Conservation (phyloP, 1,140 invertebrate species). For the Lucilia sericata region DNA sequence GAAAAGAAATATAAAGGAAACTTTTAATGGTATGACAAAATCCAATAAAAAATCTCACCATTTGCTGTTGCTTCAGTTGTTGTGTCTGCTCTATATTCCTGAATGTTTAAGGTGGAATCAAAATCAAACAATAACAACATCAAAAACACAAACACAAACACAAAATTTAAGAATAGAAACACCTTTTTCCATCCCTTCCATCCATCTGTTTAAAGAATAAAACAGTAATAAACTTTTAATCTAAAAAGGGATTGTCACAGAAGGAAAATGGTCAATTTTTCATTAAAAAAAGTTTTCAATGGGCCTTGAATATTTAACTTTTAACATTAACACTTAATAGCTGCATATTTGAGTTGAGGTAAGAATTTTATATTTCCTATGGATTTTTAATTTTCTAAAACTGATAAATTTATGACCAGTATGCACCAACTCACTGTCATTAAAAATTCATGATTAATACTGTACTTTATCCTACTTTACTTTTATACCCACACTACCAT, state of each 20-base stretch:
- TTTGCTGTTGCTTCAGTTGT: not conserved
- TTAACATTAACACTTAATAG: too few species aligned
- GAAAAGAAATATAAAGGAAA: conserved; percentile 3
- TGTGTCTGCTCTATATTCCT: not conserved
- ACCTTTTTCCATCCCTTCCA: not conserved
- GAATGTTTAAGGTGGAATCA: not conserved
- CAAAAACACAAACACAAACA: not conserved
- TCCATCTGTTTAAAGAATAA: not conserved
- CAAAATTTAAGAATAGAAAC: not conserved
- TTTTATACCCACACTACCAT: too few species aligned
- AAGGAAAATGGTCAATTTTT: not conserved
- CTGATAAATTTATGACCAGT: too few species aligned
- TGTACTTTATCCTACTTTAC: too few species aligned
- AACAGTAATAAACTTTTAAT: conserved; percentile 29
- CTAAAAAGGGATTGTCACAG: not conserved
- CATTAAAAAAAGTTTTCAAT: not conserved
- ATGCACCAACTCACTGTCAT: too few species aligned
- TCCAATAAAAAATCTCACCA: conserved; percentile 35
- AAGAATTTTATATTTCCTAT: too few species aligned
- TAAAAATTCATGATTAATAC: too few species aligned
- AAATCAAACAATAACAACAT: conserved; percentile 24
- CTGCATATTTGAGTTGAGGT: too few species aligned
- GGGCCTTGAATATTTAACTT: not conserved
- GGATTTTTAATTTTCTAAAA: too few species aligned
- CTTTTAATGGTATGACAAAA: conserved; percentile 42